A percentile compares a stretch with the other conserved stretches of the same genome.
These are phyloP conservation scores for Alexandromys fortis DNA, from an alignment of 2,113 vertebrate species.

Conservation along the genomic window DNA sequence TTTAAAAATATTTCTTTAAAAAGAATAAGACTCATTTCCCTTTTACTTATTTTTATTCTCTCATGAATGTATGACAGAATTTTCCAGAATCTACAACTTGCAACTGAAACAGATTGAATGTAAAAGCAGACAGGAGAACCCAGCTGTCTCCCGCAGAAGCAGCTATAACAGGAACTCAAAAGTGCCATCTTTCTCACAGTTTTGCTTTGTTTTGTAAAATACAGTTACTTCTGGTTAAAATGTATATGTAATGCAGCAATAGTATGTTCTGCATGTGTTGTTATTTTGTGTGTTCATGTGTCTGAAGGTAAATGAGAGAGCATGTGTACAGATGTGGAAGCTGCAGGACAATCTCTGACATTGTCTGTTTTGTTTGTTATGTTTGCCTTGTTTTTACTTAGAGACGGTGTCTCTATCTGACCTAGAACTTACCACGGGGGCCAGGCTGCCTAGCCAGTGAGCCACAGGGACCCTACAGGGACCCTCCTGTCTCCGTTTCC, in stretches of 20 bases:
- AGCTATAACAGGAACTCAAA: not conserved
- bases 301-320: not conserved
- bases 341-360: not conserved
- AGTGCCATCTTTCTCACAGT: not conserved
- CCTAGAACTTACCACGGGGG: not conserved
- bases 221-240: not conserved
- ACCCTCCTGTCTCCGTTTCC: not conserved
- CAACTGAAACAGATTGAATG: not conserved
- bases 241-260: not conserved
- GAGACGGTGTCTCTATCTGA: not conserved
- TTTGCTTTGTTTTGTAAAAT: conserved; percentile 24
- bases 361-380: too few relatives aligned
- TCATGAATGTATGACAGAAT: not conserved
- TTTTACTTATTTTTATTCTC: not conserved
- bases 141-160: not conserved
- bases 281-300: not conserved
- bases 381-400: not conserved
- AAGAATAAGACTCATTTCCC: not conserved
- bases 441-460: not conserved
- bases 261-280: not conserved
- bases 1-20: not conserved
- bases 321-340: not conserved
- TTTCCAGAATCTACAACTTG: not conserved
- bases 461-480: not conserved
- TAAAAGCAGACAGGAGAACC: not conserved